Percentiles rank a stretch among this genome's conserved stretches.
Evolutionary conservation across 2,888 invertebrate species (phyloP).

Genomic region (Oscheius sp.): DNA sequence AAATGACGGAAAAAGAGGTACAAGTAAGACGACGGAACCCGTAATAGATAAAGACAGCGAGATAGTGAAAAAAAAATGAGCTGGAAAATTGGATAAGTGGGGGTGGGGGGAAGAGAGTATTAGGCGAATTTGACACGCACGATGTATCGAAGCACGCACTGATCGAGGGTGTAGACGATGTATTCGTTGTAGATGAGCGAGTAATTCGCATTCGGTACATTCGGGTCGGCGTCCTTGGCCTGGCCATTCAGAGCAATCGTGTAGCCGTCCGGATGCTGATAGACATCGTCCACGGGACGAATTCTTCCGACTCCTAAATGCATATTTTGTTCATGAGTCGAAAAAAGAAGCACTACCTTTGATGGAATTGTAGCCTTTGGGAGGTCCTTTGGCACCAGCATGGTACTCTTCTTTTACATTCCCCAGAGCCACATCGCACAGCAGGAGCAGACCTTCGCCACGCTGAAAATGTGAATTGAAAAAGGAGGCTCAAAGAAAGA

Average conservation of each 20-base stretch:
- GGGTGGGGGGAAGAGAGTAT: no score
- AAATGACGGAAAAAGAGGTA: no score
- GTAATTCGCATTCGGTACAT: neutral
- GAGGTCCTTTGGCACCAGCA: neutral
- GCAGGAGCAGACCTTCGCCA: conserved; percentile 79
- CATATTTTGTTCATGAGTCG: neutral
- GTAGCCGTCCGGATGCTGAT: neutral
- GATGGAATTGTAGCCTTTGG: conserved; percentile 80
- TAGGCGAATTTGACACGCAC: conserved; percentile 2
- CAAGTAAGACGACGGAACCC: no score
- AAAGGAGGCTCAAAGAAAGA: neutral
- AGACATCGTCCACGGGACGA: neutral
- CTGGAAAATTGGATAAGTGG: no score
- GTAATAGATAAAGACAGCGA: no score
- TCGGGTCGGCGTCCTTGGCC: neutral
- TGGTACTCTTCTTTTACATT: conserved; percentile 79
- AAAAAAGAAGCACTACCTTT: conserved; percentile 29
- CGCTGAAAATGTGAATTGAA: neutral
- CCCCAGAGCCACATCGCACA: conserved; percentile 92
- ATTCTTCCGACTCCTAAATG: neutral
- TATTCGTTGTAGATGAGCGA: conserved; percentile 3
- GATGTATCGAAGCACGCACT: conserved; percentile 15
- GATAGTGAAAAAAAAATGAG: no score
- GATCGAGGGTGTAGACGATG: conserved; percentile 26
- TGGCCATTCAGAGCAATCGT: neutral